Evolutionary conservation across 1,140 invertebrate genomes (phyloP).

Genomic region (Apis florea): DNA sequence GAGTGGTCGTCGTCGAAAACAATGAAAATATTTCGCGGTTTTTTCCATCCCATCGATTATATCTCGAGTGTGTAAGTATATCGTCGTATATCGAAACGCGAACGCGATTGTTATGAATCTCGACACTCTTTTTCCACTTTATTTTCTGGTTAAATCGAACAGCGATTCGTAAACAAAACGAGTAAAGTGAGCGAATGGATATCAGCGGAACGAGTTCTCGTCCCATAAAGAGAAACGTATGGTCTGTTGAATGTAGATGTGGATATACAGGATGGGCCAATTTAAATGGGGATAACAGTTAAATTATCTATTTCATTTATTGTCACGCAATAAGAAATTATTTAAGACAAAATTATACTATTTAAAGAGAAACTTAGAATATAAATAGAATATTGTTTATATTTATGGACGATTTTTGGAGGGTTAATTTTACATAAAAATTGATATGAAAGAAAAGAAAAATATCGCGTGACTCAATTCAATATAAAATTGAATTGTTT

Average conservation of each 20-base stretch:
- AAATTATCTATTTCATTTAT: too few relatives aligned
- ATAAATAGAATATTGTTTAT: too few relatives aligned
- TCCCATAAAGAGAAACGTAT: background rate
- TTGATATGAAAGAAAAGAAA: too few relatives aligned
- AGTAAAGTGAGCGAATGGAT: conserved; percentile 22
- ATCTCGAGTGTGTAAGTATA: background rate
- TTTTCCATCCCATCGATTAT: background rate
- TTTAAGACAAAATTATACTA: too few relatives aligned
- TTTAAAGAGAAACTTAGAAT: too few relatives aligned
- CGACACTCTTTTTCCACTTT: background rate
- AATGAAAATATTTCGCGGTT: background rate
- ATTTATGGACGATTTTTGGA: too few relatives aligned
- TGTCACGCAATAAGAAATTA: too few relatives aligned
- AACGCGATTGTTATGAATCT: background rate
- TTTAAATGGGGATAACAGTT: too few relatives aligned
- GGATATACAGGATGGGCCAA: background rate
- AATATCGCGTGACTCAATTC: too few relatives aligned
- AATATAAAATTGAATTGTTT: too few relatives aligned
- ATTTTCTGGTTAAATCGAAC: background rate
- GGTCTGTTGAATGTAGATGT: background rate
- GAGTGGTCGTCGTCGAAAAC: background rate
- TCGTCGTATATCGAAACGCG: background rate
- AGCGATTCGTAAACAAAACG: background rate
- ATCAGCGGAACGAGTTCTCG: conserved; percentile 20
- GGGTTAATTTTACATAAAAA: too few relatives aligned